Conservation (phyloP, 2,113 vertebrate genomes). For the Willisornis vidua region DNA sequence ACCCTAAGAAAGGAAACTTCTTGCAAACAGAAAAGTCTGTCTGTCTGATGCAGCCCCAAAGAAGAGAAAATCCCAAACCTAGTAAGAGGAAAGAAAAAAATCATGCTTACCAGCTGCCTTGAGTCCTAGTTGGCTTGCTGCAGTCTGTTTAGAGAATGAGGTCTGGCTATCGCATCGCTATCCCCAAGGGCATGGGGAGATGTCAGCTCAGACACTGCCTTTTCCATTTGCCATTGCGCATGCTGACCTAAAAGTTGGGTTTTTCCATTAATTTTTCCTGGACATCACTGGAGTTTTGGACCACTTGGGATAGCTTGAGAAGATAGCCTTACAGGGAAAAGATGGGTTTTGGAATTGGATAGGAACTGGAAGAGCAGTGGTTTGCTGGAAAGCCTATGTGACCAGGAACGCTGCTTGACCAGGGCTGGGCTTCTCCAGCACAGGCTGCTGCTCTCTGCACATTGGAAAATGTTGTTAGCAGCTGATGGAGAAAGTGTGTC, state of each 20-base stretch:
- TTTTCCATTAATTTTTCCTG: conserved; percentile 51
- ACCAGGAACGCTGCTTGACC: not conserved
- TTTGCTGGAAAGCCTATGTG: not conserved
- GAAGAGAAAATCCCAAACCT: not conserved
- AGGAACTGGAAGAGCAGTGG: not conserved
- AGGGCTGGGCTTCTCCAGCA: not conserved
- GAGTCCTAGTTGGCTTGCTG: conserved; percentile 52
- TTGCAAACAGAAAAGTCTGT: not conserved
- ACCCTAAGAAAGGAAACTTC: not conserved
- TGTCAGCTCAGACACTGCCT: conserved; percentile 51
- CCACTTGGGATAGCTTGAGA: not conserved
- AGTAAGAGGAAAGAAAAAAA: not conserved
- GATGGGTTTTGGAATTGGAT: not conserved
- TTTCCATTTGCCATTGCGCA: conserved; percentile 51
- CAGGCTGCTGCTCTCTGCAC: not conserved
- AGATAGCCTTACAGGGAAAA: not conserved
- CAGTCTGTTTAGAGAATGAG: conserved; percentile 57
- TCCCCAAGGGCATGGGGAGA: conserved; percentile 47
- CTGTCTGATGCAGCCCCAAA: not conserved
- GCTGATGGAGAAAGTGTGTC: not conserved
- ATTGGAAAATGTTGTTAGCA: not conserved
- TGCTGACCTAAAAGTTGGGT: conserved; percentile 32
- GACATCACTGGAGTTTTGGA: not conserved
- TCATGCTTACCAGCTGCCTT: conserved; percentile 65
- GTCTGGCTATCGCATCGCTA: not conserved